Conservation (phyloP, 2,888 invertebrate species). For the Monochamus alternatus region DNA sequence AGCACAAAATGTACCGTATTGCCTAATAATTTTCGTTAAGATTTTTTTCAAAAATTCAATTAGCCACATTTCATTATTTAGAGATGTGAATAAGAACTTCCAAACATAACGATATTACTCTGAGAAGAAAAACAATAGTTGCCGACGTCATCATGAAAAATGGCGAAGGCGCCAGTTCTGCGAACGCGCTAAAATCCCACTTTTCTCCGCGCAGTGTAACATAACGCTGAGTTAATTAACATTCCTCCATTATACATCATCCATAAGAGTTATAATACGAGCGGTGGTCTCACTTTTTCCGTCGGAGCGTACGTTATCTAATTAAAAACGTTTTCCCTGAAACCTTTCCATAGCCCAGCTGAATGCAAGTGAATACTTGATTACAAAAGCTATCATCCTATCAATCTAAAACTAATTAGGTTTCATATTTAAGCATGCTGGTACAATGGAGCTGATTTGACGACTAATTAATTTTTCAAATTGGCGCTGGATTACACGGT, state of each 20-base stretch:
- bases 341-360: constrained; percentile 43
- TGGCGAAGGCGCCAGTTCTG: constrained; percentile 3
- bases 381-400: constrained; percentile 53
- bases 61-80: too few relatives aligned
- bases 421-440: constrained; percentile 57
- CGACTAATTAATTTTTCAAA: constrained; percentile 53
- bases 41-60: too few relatives aligned
- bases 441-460: constrained; percentile 53
- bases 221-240: constrained; percentile 8
- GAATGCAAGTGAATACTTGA: constrained; percentile 52
- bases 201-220: background rate
- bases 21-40: too few relatives aligned
- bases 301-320: constrained; percentile 39
- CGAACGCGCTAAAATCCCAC: background rate
- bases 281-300: constrained; percentile 15
- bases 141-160: background rate
- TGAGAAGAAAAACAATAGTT: too few relatives aligned
- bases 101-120: too few relatives aligned
- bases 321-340: constrained; percentile 45
- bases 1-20: too few relatives aligned
- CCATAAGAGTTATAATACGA: constrained; percentile 14
- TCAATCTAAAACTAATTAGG: constrained; percentile 60
- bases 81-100: too few relatives aligned
- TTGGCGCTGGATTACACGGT: constrained; percentile 22
- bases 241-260: constrained; percentile 12